Conservation (phyloP, 2,797 vertebrate genomes). For the Clamator glandarius region DNA sequence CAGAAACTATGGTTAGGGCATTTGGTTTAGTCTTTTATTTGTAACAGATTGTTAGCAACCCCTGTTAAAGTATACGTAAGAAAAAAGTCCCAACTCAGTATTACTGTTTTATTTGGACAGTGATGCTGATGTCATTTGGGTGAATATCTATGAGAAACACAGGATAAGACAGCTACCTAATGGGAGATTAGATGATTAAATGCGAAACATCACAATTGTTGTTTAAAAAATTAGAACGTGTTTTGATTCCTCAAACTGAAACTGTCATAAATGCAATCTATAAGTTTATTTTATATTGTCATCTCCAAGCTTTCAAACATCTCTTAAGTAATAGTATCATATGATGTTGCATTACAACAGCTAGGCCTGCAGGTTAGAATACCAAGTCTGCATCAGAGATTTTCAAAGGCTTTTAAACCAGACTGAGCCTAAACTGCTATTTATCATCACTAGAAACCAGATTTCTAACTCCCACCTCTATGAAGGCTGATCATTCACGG, state of each 20-base stretch:
- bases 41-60: neutral
- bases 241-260: neutral
- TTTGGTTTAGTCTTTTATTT: neutral
- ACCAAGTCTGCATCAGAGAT: neutral
- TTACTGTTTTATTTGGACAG: neutral
- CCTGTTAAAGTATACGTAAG: neutral
- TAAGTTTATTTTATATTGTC: slow-evolving; percentile 5
- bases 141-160: neutral
- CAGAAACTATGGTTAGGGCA: neutral
- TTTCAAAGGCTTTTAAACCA: slow-evolving; percentile 11
- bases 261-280: neutral
- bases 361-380: slow-evolving; percentile 9
- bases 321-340: neutral
- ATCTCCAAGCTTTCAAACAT: neutral
- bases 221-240: neutral
- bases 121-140: neutral
- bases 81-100: neutral
- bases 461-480: neutral
- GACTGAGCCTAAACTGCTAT: neutral
- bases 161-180: slow-evolving; percentile 7
- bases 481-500: neutral
- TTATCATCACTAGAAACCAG: neutral
- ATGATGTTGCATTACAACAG: neutral
- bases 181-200: slow-evolving; percentile 4
- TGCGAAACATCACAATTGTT: neutral